These are phyloP conservation scores for Amniataba percoides DNA, from an alignment of 2,797 vertebrate genomes.

Conservation along the genomic window DNA sequence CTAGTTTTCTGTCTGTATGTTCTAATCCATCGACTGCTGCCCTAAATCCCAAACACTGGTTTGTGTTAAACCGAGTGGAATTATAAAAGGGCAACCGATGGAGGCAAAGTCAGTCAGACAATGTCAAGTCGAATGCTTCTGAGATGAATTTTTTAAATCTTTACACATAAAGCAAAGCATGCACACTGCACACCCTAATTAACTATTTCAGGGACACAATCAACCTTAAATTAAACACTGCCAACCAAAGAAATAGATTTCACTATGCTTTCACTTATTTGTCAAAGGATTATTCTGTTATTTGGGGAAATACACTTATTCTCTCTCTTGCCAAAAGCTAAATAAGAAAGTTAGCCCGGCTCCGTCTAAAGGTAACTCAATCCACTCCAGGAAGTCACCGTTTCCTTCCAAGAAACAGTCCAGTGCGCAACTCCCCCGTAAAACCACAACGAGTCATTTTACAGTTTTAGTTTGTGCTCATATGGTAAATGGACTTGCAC, in stretches of 20 bases:
- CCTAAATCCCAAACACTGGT: slow-evolving; percentile 65
- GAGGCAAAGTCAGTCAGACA: slow-evolving; percentile 5
- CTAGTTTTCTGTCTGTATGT: slow-evolving; percentile 27
- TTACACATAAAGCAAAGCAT: neutral
- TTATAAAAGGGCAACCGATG: slow-evolving; percentile 54
- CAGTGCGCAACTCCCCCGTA: neutral
- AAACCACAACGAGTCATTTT: neutral
- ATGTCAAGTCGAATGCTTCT: slow-evolving; percentile 1
- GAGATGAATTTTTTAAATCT: slow-evolving; percentile 10
- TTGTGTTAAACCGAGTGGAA: slow-evolving; percentile 42
- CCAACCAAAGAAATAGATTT: neutral
- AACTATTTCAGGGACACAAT: neutral
- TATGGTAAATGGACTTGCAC: neutral
- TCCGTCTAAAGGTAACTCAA: neutral
- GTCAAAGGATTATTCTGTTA: neutral
- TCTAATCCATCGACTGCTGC: slow-evolving; percentile 57
- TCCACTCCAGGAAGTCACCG: neutral
- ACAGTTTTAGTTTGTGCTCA: neutral
- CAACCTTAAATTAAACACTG: neutral
- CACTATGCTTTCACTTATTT: neutral
- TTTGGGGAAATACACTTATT: neutral
- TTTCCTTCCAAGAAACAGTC: neutral
- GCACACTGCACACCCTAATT: neutral
- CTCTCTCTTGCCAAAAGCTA: neutral
- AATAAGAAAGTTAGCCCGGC: neutral